Evolutionary conservation across 2,888 invertebrate species (phyloP).

Genomic region (Meteorus cinctellus): DNA sequence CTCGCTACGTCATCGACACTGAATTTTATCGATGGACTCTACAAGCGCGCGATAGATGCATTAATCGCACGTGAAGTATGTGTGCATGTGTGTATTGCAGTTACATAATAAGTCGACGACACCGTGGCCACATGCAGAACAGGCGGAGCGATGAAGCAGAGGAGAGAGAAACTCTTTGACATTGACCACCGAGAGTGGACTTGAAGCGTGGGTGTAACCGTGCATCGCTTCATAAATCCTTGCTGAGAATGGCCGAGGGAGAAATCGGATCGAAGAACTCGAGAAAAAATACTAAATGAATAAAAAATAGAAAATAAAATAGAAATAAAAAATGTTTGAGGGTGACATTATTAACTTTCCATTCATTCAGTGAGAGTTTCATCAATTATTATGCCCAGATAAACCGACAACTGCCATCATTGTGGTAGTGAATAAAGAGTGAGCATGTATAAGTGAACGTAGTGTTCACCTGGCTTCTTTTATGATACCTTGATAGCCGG

Average conservation of each 20-base stretch:
- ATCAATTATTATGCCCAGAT: conserved; percentile 46
- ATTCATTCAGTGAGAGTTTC: conserved; percentile 24
- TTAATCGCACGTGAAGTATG: conserved; percentile 55
- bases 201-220: conserved; percentile 59
- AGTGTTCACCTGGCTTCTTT: not conserved
- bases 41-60: conserved; percentile 58
- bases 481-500: conserved; percentile 84
- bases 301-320: too few species aligned
- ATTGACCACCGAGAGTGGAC: conserved; percentile 57
- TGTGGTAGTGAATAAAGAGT: not conserved
- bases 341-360: conserved; percentile 35
- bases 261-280: conserved; percentile 45
- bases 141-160: conserved; percentile 43
- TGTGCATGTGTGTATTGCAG: conserved; percentile 41
- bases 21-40: conserved; percentile 56
- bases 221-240: conserved; percentile 61
- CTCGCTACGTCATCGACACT: conserved; percentile 48
- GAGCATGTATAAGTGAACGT: too few species aligned
- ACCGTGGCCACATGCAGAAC: conserved; percentile 41
- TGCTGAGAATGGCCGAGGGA: not conserved
- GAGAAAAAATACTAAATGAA: not conserved
- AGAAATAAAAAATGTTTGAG: conserved; percentile 25
- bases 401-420: conserved; percentile 16
- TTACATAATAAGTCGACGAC: conserved; percentile 60
- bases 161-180: conserved; percentile 45